A percentile compares a stretch with the other conserved stretches of the same genome.
Conservation (phyloP, 2,888 invertebrate genomes). For the Meteorus colon region DNA sequence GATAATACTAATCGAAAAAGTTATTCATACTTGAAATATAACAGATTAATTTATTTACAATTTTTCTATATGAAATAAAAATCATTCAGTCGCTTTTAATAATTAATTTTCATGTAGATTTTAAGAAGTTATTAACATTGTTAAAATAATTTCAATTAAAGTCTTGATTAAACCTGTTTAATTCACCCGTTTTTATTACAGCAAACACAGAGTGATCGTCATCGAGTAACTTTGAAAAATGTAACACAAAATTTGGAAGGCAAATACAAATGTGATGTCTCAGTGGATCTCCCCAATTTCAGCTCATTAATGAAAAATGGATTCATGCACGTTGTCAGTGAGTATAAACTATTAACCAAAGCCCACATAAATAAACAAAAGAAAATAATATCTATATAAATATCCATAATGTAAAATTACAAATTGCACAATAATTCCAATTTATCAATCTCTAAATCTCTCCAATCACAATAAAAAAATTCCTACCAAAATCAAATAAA, state of each 20-base stretch:
- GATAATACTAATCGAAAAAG: too few species aligned
- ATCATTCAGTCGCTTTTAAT: too few species aligned
- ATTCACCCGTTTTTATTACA: slow-evolving; percentile 55
- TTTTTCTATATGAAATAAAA: too few species aligned
- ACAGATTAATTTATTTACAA: too few species aligned
- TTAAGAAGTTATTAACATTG: too few species aligned
- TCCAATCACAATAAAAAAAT: too few species aligned
- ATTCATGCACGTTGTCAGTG: slow-evolving; percentile 83
- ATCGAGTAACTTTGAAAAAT: slow-evolving; percentile 79
- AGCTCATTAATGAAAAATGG: slow-evolving; percentile 80
- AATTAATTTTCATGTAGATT: too few species aligned
- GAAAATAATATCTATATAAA: not conserved
- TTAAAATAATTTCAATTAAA: too few species aligned
- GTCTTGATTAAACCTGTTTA: not conserved
- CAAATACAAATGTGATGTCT: slow-evolving; percentile 84
- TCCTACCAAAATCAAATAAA: too few species aligned
- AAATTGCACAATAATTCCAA: not conserved
- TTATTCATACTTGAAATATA: too few species aligned
- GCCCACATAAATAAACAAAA: not conserved
- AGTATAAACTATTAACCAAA: slow-evolving; percentile 70
- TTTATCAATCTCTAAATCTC: too few species aligned
- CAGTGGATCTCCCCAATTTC: slow-evolving; percentile 83
- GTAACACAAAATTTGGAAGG: slow-evolving; percentile 83
- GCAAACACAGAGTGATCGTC: slow-evolving; percentile 63
- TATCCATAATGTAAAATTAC: not conserved